Evolutionary conservation across 2,113 vertebrate genomes (phyloP), one percentile per base, ranked within the genome.

Genomic region (Cavia porcellus): DNA sequence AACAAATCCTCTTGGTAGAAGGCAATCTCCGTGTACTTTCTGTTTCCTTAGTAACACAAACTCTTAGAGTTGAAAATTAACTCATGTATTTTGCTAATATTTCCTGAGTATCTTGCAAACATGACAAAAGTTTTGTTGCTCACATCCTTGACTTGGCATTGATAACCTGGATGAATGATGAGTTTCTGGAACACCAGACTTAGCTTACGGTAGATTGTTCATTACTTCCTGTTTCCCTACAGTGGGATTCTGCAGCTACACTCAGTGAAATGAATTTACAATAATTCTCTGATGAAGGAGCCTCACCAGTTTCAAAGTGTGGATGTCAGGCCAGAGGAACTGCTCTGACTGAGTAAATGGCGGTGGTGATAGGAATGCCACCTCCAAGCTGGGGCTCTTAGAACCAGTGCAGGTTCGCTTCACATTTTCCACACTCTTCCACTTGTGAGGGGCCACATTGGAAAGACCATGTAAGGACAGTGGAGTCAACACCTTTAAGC

Each of bases 1-100:
- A 42, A n/a, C 32, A 79, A 92, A 88, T 50, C 22, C 3, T 97
- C 59, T 45, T 68, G 1, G 35, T 11, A 52, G 77, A 95, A 66
- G 28, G 1, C 19, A 66, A 30, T 12, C 14, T 42, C 24, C 38
- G 8, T 28, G 25, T 59, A 61, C 45, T 88, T 72, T 96, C 62
- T 45, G 38, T 77, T 68, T 89, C 38, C 30, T 75, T 64, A 38
- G 66, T 45, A 45, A 89, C 35, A 45, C 1, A 22, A 42, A 57
- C 52, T 86, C 35, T 95, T 47, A 85, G 72, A 84, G n/a, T 24
- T 47, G 45, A 83, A 84, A 79, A 92, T 45, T 64, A 55, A 42
- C 45, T 62, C 38, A 62, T 19, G 10, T 47, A 35, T 89, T 92
- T 70, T 88, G 25, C 24, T 74, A 24, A 19, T 61, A 20, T 68